A percentile compares a stretch with the other conserved stretches of the same genome.
These are phyloP conservation scores for Oreotrochilus melanogaster DNA, from an alignment of 2,113 vertebrate genomes.

Conservation along the genomic window DNA sequence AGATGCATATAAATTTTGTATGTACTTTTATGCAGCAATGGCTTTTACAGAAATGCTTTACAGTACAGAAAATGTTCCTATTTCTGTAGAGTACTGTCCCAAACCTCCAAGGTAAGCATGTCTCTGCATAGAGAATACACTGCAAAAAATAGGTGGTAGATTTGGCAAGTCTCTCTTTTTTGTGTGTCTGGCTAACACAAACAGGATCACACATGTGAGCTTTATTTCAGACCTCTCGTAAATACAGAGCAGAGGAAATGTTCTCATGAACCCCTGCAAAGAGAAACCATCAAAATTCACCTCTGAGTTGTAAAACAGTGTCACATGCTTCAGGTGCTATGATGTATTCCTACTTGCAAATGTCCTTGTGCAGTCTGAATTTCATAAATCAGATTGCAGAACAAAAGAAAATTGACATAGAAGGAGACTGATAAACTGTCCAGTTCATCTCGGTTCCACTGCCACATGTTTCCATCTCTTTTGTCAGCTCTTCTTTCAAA, in stretches of 20 bases:
- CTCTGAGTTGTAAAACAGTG: conserved; percentile 34
- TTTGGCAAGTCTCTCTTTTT: neutral
- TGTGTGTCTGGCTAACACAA: neutral
- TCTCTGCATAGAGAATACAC: neutral
- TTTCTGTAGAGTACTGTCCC: neutral
- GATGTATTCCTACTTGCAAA: conserved; percentile 24
- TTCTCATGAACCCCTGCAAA: conserved; percentile 51
- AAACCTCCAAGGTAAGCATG: neutral
- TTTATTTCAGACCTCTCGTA: conserved; percentile 44
- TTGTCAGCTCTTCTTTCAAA: neutral
- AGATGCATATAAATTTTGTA: neutral
- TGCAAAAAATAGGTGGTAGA: conserved; percentile 4
- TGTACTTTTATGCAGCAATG: neutral
- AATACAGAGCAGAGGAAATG: conserved; percentile 43
- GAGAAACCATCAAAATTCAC: conserved; percentile 33
- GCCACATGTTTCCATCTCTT: neutral
- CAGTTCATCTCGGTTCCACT: neutral
- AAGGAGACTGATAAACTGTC: neutral
- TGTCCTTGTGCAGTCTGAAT: neutral
- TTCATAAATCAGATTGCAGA: conserved; percentile 39
- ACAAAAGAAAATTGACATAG: neutral
- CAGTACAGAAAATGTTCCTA: neutral
- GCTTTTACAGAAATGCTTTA: neutral
- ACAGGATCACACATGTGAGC: conserved; percentile 1
- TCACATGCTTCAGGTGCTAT: conserved; percentile 23